Conservation (phyloP, 2,113 vertebrate genomes). For the Anser cygnoides region DNA sequence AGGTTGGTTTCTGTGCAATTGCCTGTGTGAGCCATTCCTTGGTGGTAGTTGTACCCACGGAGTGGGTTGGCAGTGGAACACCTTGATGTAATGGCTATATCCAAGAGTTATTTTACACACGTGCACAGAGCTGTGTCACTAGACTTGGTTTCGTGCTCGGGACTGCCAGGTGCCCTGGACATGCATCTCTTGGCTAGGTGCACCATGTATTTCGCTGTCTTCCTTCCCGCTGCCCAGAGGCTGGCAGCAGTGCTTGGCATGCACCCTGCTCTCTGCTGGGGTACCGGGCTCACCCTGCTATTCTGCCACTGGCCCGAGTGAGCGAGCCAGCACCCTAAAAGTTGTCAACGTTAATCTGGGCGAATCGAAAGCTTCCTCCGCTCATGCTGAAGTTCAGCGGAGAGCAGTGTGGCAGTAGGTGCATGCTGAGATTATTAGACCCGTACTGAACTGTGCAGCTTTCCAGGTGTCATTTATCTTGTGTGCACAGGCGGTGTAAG, state of each 20-base stretch:
- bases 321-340: not conserved
- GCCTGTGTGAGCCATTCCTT: not conserved
- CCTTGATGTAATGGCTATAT: not conserved
- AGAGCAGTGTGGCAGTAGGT: not conserved
- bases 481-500: not conserved
- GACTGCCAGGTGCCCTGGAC: not conserved
- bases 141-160: not conserved
- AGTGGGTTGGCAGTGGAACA: not conserved
- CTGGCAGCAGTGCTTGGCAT: not conserved
- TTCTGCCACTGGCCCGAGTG: not conserved
- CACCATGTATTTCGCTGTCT: not conserved
- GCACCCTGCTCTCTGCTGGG: not conserved
- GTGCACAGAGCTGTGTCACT: not conserved
- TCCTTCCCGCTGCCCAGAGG: not conserved
- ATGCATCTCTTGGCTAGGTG: fast-evolving
- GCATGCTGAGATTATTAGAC: not conserved
- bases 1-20: not conserved
- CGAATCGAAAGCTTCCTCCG: fast-evolving
- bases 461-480: not conserved
- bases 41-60: not conserved
- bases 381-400: not conserved
- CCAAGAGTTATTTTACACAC: not conserved
- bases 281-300: not conserved
- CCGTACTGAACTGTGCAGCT: not conserved
- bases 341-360: fast-evolving